Base-by-base conservation (phyloP, 1,140 invertebrate species). In the Sitodiplosis mosellana region DNA sequence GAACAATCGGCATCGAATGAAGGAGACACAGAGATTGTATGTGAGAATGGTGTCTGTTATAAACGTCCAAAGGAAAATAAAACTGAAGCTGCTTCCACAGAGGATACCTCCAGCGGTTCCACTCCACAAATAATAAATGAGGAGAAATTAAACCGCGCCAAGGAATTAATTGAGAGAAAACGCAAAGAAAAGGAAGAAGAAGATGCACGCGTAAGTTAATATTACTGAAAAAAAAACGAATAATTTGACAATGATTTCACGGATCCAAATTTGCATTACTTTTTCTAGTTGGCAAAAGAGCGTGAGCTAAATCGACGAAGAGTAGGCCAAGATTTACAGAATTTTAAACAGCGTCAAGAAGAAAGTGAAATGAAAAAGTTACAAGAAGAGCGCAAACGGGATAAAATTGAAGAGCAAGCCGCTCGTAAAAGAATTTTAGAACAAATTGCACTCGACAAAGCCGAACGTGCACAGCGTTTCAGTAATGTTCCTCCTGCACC, bases 401-500 rank as follows among this genome's bases (percentile, higher is more conserved):
- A 83, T 48, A 81, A 76, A 55, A 69, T 73, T 27, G 77, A 76
- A 38, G 77, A 82, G 45, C 66, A 71, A 50, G 70, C 69, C 18
- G 78, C 80, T 10, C 68, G 75, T 45, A 76, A 84, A 54, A 70
- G 74, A 51, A 71, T 86, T 4, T 67, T 72, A 38, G 72, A 75
- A 46, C 78, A 84, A 67, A 84, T 85, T 53, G 79, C 74, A 47
- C 75, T 78, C 56, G 82, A 86, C 57, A 79, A 78, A 52, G 62
- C 71, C 7, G 74, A 76, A 36, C 61, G 73, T 44, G 59, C 67
- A 54, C 52, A 68, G 42, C 46, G 62, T 58, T 59, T 57, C 12
- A 20, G 14, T 43, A 12, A 20, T 12, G 12, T 21, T 11, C 36
- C 52, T 2, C 49, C 46, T 33, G 37, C 33, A 48, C 45, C 50